These are phyloP conservation scores for Saccostrea glomerata DNA, from an alignment of 1,140 invertebrate species.

Conservation along the genomic window DNA sequence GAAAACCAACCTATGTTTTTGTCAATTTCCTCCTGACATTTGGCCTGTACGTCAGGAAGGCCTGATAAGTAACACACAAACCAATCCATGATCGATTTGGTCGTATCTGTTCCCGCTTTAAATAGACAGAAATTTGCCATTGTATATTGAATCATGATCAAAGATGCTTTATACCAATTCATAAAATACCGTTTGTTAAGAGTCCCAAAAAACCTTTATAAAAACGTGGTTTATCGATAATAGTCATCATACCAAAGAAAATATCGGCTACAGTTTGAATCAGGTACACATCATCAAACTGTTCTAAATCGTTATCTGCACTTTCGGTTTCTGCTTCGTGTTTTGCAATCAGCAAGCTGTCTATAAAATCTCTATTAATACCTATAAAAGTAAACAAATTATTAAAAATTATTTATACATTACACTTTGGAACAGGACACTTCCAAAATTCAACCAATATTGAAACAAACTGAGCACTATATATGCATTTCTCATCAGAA, in stretches of 20 bases:
- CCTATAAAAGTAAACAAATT: neutral
- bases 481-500: neutral
- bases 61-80: slow-evolving; percentile 6
- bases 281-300: slow-evolving; percentile 36
- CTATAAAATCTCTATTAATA: slow-evolving; percentile 9
- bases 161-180: neutral
- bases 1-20: neutral
- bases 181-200: neutral
- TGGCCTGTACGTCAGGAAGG: neutral
- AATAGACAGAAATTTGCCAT: neutral
- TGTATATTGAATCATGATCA: too few species aligned
- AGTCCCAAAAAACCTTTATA: neutral
- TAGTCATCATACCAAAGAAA: slow-evolving; percentile 28
- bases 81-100: slow-evolving; percentile 20
- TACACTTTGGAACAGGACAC: too few species aligned
- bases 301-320: neutral
- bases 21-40: slow-evolving; percentile 30
- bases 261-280: slow-evolving; percentile 37
- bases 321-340: slow-evolving; percentile 42
- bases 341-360: slow-evolving; percentile 24
- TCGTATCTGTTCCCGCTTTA: slow-evolving; percentile 10
- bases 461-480: neutral
- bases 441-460: neutral
- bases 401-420: too few species aligned
- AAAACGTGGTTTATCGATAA: neutral